A percentile compares a stretch with the other conserved stretches of the same genome.
Evolutionary conservation across 2,113 vertebrate species (phyloP).

Genomic region (Neotoma lepida): DNA sequence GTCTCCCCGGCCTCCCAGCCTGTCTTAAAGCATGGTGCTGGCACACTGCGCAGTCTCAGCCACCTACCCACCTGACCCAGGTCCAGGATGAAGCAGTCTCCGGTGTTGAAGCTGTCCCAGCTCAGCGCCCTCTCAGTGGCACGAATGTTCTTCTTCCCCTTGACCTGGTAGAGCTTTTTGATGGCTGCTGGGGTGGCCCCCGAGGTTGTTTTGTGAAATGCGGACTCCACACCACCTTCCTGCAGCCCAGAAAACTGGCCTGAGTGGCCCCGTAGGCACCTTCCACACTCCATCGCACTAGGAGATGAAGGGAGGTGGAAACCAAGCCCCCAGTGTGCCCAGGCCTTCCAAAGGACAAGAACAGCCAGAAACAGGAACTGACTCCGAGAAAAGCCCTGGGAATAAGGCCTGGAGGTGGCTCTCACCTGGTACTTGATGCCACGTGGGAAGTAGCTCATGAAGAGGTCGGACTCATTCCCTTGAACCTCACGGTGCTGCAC

Average conservation of each 20-base stretch:
- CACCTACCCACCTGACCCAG: conserved; percentile 84
- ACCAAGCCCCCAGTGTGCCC: not conserved
- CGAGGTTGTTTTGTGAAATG: conserved; percentile 58
- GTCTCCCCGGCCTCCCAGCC: not conserved
- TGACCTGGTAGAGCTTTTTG: conserved; percentile 92
- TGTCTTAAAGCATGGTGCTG: accelerated
- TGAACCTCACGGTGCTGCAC: conserved; percentile 92
- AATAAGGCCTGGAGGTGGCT: not conserved
- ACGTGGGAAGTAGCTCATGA: conserved; percentile 92
- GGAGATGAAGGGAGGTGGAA: not conserved
- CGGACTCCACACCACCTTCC: conserved; percentile 83
- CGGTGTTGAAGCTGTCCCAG: conserved; percentile 94
- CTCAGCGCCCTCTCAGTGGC: conserved; percentile 88
- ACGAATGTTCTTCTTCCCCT: conserved; percentile 92
- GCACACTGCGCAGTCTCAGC: not conserved
- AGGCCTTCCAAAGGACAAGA: not conserved
- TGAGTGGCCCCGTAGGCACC: not conserved
- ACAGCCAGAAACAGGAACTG: accelerated
- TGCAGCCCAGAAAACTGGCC: conserved; percentile 10
- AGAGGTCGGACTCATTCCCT: conserved; percentile 90
- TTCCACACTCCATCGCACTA: accelerated
- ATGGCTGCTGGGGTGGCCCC: not conserved
- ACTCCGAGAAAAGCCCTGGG: not conserved
- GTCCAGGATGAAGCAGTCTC: conserved; percentile 95
- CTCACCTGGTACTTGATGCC: conserved; percentile 94